phyloP scores from a whole-genome alignment of 2,888 invertebrate species.

The Sphaeridia pumilis region DNA sequence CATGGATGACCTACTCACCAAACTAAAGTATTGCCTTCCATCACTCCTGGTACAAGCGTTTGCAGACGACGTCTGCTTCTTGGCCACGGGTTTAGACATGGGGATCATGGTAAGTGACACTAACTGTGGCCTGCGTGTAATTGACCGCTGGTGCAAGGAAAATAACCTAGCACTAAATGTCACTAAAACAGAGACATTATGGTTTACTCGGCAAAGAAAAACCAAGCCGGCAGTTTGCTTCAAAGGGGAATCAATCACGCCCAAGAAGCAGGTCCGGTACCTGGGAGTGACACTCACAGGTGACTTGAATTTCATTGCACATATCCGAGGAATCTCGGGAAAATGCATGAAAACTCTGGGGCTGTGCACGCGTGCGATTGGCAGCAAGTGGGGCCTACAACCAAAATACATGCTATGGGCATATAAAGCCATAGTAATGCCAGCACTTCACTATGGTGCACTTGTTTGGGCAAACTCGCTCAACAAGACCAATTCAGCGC shows the following conservation, averaged over 20 bases:
- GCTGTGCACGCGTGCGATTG: conserved; percentile 15
- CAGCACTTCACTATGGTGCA: conserved; percentile 15
- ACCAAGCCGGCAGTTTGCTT: not conserved
- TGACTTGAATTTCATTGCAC: conserved; percentile 13
- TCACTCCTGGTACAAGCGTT: not conserved
- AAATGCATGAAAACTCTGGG: not conserved
- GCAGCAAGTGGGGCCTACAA: conserved; percentile 16
- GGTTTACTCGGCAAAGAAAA: not conserved
- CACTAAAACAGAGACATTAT: not conserved
- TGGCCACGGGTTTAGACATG: not conserved
- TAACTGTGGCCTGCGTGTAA: not conserved
- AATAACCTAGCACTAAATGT: not conserved
- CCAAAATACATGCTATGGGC: conserved; percentile 18
- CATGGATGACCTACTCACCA: not conserved
- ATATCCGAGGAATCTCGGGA: conserved; percentile 2
- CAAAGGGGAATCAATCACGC: not conserved
- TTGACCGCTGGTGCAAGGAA: not conserved
- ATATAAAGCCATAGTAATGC: conserved; percentile 17
- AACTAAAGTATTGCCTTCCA: not conserved
- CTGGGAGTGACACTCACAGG: conserved; percentile 18
- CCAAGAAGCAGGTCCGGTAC: conserved; percentile 11
- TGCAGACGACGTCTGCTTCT: not conserved
- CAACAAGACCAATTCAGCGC: not conserved
- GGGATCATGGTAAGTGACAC: not conserved
- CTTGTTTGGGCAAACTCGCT: conserved; percentile 6